phyloP scores from a whole-genome alignment of 2,113 vertebrate species.

The Zeus faber region DNA sequence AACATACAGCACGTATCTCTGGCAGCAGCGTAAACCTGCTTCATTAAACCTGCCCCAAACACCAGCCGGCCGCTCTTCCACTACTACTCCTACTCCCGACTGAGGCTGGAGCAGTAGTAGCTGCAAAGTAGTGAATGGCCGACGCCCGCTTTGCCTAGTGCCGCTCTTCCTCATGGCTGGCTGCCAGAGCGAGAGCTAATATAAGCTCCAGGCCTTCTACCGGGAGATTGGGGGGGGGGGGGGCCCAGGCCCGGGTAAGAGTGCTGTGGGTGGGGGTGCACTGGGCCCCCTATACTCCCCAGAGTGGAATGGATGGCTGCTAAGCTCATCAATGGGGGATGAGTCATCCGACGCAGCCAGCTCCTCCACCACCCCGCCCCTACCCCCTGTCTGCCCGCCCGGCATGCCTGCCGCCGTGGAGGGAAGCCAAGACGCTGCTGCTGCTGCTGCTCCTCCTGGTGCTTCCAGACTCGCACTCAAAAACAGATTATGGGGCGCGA shows the following conservation, averaged over 20 bases:
- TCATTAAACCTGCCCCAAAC: conserved; percentile 42
- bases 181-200: conserved; percentile 66
- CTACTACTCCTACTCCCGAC: conserved; percentile 58
- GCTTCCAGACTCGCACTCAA: neutral
- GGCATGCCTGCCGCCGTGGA: conserved; percentile 23
- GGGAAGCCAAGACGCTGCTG: conserved; percentile 48
- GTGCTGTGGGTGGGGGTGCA: conserved; percentile 42
- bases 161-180: conserved; percentile 54
- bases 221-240: conserved; percentile 52
- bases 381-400: conserved; percentile 47
- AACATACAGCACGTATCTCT: no score
- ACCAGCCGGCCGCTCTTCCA: conserved; percentile 33
- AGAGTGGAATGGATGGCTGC: conserved; percentile 73
- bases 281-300: conserved; percentile 55
- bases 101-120: no score
- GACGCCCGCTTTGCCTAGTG: conserved; percentile 34
- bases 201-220: conserved; percentile 68
- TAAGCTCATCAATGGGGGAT: conserved; percentile 75
- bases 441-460: conserved; percentile 31
- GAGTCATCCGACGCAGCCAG: conserved; percentile 71
- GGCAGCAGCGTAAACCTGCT: conserved; percentile 14
- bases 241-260: conserved; percentile 56
- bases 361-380: conserved; percentile 41
- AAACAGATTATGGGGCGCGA: conserved; percentile 7
- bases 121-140: conserved; percentile 64